phyloP scores from a whole-genome alignment of 2,888 invertebrate genomes.

The Cryptus armator region DNA sequence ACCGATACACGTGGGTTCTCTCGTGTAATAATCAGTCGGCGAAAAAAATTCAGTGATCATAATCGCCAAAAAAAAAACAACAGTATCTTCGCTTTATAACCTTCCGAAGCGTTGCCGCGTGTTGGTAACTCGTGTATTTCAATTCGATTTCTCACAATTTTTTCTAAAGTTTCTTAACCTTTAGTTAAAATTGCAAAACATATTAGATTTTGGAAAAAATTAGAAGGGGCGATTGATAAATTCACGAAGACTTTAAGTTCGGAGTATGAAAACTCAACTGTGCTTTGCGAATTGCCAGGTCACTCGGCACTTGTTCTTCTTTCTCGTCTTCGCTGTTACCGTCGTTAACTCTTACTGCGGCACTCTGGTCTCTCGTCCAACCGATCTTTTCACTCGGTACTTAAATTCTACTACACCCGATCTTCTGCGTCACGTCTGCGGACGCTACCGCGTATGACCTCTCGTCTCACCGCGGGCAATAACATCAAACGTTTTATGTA shows the following conservation, averaged over 20 bases:
- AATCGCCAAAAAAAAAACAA: too few species aligned
- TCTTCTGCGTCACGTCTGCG: slow-evolving; percentile 7
- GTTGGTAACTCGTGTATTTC: too few species aligned
- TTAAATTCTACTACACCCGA: background rate
- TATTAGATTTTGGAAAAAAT: background rate
- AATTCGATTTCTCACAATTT: too few species aligned
- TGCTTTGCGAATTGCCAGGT: background rate
- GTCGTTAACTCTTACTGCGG: background rate
- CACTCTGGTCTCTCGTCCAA: background rate
- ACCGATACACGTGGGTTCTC: background rate
- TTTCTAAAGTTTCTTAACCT: too few species aligned
- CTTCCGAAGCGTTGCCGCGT: too few species aligned
- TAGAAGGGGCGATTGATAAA: background rate
- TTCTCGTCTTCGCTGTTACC: background rate
- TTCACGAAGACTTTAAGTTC: background rate
- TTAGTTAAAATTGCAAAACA: background rate
- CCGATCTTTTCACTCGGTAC: slow-evolving; percentile 7
- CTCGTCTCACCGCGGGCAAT: background rate
- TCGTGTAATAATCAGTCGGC: background rate
- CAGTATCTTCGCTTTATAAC: too few species aligned
- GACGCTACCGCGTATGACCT: background rate
- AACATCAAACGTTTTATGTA: slow-evolving; percentile 19
- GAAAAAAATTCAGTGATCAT: too few species aligned
- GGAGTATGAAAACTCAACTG: background rate
- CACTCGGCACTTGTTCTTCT: background rate